Conservation (phyloP, 2,113 vertebrate species). For the Callopanchax toddi region DNA sequence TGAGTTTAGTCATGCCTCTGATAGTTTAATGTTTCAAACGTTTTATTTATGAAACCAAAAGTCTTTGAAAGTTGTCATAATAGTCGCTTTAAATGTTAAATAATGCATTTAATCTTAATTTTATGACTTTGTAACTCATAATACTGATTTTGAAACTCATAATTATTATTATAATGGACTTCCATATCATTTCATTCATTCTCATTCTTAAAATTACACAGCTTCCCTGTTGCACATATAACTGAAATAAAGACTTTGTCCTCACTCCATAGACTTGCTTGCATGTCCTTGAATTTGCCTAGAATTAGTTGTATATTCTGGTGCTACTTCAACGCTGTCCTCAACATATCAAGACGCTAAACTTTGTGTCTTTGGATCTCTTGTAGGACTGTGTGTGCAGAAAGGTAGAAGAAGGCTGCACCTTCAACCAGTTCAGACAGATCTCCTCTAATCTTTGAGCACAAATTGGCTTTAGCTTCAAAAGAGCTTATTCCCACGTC, state of each 20-base stretch:
- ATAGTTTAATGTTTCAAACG: too few species aligned
- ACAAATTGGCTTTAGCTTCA: conserved; percentile 83
- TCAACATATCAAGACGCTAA: too few species aligned
- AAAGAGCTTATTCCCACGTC: conserved; percentile 83
- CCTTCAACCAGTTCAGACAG: conserved; percentile 75
- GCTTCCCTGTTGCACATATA: conserved; percentile 59
- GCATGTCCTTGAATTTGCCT: conserved; percentile 36
- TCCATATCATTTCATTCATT: conserved; percentile 41
- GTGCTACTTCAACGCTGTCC: not conserved
- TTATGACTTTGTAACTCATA: too few species aligned
- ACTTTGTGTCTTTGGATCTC: not conserved
- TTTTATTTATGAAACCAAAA: too few species aligned
- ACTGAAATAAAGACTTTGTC: conserved; percentile 73
- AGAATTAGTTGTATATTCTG: too few species aligned
- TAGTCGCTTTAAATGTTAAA: too few species aligned
- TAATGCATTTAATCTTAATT: too few species aligned
- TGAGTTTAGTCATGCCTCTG: too few species aligned
- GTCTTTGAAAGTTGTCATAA: too few species aligned
- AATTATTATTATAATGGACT: too few species aligned
- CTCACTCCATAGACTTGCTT: conserved; percentile 43
- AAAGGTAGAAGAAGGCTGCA: conserved; percentile 29
- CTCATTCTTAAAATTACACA: conserved; percentile 41
- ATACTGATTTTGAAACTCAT: too few species aligned
- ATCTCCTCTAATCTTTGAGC: conserved; percentile 77
- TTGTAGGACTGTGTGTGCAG: conserved; percentile 33